A percentile compares a stretch with the other conserved stretches of the same genome.
Evolutionary conservation across 1,140 invertebrate species (phyloP).

Genomic region (Zaprionus africanus): DNA sequence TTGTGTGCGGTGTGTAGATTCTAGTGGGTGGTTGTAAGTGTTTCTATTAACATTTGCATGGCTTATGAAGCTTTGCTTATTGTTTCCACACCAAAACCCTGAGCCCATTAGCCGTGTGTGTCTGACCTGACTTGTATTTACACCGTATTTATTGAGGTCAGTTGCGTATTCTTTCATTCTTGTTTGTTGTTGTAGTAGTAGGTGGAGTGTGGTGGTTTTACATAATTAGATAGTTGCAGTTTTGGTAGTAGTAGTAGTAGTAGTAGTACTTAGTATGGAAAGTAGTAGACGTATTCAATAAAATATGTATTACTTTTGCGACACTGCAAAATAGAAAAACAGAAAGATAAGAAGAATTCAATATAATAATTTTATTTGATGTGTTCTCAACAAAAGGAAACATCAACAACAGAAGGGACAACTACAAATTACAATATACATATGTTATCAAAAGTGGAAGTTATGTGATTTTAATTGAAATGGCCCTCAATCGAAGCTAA

Average conservation of each 20-base stretch:
- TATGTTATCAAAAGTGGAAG: background rate
- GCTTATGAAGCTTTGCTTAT: conserved; percentile 27
- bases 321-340: conserved; percentile 82
- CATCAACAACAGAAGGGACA: conserved; percentile 17
- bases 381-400: background rate
- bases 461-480: background rate
- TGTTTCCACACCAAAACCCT: conserved; percentile 46
- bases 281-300: conserved; percentile 50
- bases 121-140: conserved; percentile 26
- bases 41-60: conserved; percentile 43
- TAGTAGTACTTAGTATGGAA: conserved; percentile 56
- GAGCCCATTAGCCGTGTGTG: conserved; percentile 35
- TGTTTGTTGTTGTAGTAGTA: conserved; percentile 37
- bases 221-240: conserved; percentile 43
- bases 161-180: conserved; percentile 12
- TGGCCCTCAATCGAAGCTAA: background rate
- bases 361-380: conserved; percentile 49
- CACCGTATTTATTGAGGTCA: background rate
- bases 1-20: conserved; percentile 3
- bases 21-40: conserved; percentile 50
- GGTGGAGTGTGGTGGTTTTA: conserved; percentile 32
- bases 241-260: conserved; percentile 41
- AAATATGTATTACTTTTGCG: conserved; percentile 77
- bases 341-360: conserved; percentile 59
- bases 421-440: conserved; percentile 1